Base-by-base conservation (phyloP, 1,140 invertebrate species). In the Bombus turneri region DNA sequence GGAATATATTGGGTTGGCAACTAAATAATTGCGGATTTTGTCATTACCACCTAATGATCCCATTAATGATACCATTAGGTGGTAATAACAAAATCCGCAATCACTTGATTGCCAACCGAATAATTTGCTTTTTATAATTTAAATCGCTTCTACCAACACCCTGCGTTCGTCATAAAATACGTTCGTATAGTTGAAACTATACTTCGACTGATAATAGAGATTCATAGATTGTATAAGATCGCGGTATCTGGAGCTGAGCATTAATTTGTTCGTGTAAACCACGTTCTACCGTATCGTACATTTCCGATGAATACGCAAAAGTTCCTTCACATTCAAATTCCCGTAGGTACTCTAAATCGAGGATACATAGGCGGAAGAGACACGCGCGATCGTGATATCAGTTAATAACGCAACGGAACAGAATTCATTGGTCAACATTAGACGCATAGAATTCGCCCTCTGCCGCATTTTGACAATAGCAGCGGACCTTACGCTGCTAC, bases 381-480 rank as follows among this genome's bases (percentile, higher is more conserved):
- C 28, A 39, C 8, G 39, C 15, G 2, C 22, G 37, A 18, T 75
- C 22, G 25, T 8, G 37, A 53, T 73, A 80, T 59, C 62, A 34
- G 43, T 47, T 28, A 66, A 72, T 62, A 74, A 81, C 66, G 31
- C 13, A 41, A 57, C 12, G 47, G 39, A 69, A 64, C n/a, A 69
- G 47, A 69, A 78, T 8, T 18, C 66, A 78, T 69, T 76, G 62
- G 22, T 64, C 43, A 75, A 77, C 59, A 78, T 71, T 71, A 84
- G 62, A 78, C 41, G n/a, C 37, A 59, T 34, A 34, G 22, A 22
- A 28, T 13, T 62, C 34, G 18, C 12, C 15, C 37, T 18, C 8
- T 53, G 47, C 2, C 3, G 62, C n/a, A 10, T 34, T n/a, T 43
- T 39, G 76, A 73, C 68, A 80, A 76, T 68, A n/a, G 72, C 41